phyloP scores from a whole-genome alignment of 2,888 invertebrate genomes.

The Calameuta idolon region DNA sequence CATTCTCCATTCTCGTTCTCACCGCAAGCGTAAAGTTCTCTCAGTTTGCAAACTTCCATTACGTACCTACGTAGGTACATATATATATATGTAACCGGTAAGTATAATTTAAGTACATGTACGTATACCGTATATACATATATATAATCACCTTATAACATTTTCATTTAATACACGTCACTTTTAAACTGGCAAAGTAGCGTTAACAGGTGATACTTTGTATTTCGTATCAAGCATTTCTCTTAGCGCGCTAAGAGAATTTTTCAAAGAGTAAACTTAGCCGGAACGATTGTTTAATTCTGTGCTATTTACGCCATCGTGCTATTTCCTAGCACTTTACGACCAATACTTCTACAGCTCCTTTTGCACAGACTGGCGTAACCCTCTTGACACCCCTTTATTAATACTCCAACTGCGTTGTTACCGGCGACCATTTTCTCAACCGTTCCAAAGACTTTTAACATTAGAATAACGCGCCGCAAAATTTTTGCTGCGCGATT shows the following conservation, averaged over 20 bases:
- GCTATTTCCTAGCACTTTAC: not conserved
- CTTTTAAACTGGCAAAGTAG: not conserved
- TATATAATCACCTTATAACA: not conserved
- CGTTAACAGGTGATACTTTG: not conserved
- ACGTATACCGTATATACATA: not conserved
- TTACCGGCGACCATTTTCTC: constrained; percentile 5
- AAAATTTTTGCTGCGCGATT: constrained; percentile 45
- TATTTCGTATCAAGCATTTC: not conserved
- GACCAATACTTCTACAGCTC: not conserved
- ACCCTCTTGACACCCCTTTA: not conserved
- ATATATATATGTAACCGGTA: not conserved
- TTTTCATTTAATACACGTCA: not conserved
- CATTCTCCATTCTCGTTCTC: not conserved
- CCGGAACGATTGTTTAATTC: not conserved
- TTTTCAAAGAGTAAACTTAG: not conserved
- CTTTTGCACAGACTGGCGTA: not conserved
- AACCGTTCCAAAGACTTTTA: constrained; percentile 13
- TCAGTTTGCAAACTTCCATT: not conserved
- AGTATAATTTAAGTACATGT: not conserved
- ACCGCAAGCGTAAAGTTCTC: not conserved
- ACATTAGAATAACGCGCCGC: constrained; percentile 29
- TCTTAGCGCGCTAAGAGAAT: not conserved
- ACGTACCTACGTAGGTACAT: not conserved
- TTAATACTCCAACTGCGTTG: not conserved
- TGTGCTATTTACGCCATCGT: not conserved